Percentiles rank a stretch among this genome's conserved stretches.
Conservation (phyloP, 2,113 vertebrate species). For the Hystrix brachyura region DNA sequence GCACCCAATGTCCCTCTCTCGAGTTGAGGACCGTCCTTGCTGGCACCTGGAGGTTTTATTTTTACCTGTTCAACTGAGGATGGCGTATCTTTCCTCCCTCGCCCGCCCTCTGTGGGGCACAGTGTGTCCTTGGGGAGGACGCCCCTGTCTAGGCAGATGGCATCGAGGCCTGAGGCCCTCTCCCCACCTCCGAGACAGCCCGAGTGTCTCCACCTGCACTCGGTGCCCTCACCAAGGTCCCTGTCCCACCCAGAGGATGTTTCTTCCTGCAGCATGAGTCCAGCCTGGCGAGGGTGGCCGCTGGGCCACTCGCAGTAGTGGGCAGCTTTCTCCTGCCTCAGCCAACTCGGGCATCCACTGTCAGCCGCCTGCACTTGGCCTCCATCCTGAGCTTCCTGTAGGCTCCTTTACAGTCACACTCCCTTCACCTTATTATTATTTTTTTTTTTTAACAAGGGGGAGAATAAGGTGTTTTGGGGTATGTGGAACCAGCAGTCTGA, state of each 20-base stretch:
- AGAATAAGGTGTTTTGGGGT: background rate
- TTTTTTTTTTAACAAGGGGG: background rate
- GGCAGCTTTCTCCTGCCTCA: background rate
- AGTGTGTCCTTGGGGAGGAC: background rate
- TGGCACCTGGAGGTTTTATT: constrained; percentile 68
- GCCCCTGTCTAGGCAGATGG: background rate
- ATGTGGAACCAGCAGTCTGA: constrained; percentile 50
- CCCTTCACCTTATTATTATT: background rate
- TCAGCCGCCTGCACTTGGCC: background rate
- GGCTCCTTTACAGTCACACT: constrained; percentile 29
- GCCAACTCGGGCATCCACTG: background rate
- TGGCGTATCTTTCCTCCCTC: background rate
- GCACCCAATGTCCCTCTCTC: background rate
- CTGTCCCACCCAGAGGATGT: background rate
- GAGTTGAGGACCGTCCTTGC: background rate
- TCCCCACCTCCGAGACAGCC: background rate
- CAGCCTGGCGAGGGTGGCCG: background rate
- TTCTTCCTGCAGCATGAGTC: background rate
- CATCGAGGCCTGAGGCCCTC: background rate
- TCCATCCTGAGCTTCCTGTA: background rate
- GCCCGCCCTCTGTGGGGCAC: background rate
- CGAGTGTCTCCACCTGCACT: background rate
- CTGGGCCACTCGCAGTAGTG: accelerated
- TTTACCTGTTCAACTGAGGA: constrained; percentile 65
- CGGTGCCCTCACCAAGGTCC: background rate